Evolutionary conservation across 2,113 vertebrate genomes (phyloP).

Genomic region (Plecturocebus donacophilus): DNA sequence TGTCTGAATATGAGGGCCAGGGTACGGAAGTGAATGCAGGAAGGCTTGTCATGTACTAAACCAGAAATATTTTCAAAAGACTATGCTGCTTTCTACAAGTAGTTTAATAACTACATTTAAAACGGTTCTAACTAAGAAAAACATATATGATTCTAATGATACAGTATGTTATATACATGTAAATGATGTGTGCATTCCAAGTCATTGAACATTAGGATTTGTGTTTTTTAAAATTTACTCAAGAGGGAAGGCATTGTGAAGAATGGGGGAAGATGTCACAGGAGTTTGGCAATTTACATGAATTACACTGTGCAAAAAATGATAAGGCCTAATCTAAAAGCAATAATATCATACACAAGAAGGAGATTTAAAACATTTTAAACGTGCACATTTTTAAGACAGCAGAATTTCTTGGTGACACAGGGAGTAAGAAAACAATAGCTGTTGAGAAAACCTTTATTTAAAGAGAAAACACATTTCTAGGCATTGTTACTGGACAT

Average conservation of each 20-base stretch:
- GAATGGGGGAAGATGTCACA: background rate
- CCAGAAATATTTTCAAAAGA: background rate
- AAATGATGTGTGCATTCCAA: background rate
- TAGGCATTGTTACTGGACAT: background rate
- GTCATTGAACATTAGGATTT: background rate
- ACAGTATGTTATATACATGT: background rate
- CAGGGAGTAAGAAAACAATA: background rate
- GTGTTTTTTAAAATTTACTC: background rate
- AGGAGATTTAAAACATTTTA: background rate
- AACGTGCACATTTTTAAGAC: background rate
- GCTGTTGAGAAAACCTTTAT: background rate
- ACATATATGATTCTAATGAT: background rate
- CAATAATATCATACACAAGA: background rate
- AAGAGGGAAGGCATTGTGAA: background rate
- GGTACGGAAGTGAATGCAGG: rapidly evolving
- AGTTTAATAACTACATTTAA: background rate
- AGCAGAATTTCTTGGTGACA: background rate
- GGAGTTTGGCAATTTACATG: background rate
- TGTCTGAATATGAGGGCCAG: background rate
- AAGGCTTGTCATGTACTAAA: background rate
- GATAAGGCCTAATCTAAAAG: background rate
- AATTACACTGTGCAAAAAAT: background rate
- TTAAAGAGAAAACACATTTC: background rate
- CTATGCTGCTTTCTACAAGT: background rate
- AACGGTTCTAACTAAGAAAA: background rate